phyloP scores from a whole-genome alignment of 2,113 vertebrate species.

The Telmatochromis bifrenatus region DNA sequence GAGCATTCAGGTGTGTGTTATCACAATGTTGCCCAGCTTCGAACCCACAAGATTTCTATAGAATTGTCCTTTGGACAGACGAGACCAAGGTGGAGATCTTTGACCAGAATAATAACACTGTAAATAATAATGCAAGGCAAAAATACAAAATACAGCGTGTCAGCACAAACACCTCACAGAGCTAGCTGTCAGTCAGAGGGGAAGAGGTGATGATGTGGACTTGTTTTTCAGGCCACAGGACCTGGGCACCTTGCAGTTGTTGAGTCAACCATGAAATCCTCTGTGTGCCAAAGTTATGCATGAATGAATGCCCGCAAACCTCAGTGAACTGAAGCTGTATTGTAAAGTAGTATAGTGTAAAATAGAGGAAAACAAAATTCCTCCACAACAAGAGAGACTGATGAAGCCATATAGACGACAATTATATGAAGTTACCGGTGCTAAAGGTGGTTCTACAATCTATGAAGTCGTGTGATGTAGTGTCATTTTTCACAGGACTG shows the following conservation, averaged over 20 bases:
- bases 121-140: background rate
- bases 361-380: background rate
- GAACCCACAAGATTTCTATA: background rate
- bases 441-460: background rate
- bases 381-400: background rate
- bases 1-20: background rate
- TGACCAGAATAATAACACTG: background rate
- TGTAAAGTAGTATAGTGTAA: background rate
- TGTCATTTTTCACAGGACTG: background rate
- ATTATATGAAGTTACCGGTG: background rate
- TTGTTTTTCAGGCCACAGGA: background rate
- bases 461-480: background rate
- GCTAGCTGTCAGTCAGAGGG: background rate
- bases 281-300: background rate
- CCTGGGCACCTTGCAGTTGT: background rate
- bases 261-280: background rate
- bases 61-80: background rate
- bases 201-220: background rate
- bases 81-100: background rate
- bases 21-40: background rate
- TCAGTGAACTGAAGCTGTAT: background rate
- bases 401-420: background rate
- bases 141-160: background rate
- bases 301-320: background rate
- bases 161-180: background rate